Base-by-base conservation (phyloP, 2,888 invertebrate species). In the Heliconius aoede region DNA sequence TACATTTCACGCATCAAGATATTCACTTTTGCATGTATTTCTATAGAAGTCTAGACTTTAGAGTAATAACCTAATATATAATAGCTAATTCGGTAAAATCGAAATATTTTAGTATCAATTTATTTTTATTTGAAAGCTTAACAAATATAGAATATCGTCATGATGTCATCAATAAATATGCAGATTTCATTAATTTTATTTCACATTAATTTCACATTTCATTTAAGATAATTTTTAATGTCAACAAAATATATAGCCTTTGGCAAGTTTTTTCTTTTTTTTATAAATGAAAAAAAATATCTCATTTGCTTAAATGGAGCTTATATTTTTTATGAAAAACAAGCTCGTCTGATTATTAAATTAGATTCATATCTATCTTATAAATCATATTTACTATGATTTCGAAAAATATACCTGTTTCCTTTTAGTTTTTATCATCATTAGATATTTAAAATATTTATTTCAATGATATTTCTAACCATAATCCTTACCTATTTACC, bases 1-100 rank as follows among this genome's bases (percentile, higher is more conserved):
- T 86, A 90, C 85, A 88, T 91, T 89, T 90, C 87, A 89, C 87
- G 89, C 87, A 75, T 78, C 80, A 73, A 71, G 68, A 77, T 79
- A 73, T 79, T 76, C 36, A 69, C 74, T 64, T 78, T 74, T 75
- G 60, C 55, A 71, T 24, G n/a, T 71, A 65, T 75, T 60, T 73
- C 58, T 72, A n/a, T n/a, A n/a, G n/a, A n/a, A n/a, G n/a, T n/a
- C n/a, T n/a, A n/a, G n/a, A n/a, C n/a, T n/a, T 65, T 55, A 60
- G 18, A 77, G 26, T 55, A 73, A 73, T 71, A 74, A 76, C 67
- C 30, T 24, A 30, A 18, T 62, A 32, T 51, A 32, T 28, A 28
- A 60, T 69, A 46, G 30, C 9, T 30, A 30, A 40, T 62, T 46
- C 51, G 9, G 21, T n/a, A 13, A 51, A 51, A 68, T 51, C 28